Percentiles rank a stretch among this genome's conserved stretches.
Conservation (phyloP, 2,113 vertebrate species). For the Crotalus helleri region DNA sequence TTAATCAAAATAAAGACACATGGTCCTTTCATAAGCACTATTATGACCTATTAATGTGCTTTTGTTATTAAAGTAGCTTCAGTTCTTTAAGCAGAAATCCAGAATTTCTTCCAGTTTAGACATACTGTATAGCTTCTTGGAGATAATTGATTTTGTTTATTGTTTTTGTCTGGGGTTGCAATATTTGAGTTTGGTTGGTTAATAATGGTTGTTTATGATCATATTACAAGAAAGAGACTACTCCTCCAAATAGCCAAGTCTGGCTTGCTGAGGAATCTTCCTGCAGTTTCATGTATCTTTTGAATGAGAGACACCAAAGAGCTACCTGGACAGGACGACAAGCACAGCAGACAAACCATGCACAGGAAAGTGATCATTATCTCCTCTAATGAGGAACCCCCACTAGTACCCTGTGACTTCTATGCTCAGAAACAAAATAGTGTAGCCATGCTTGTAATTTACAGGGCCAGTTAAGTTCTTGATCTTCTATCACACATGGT, state of each 20-base stretch:
- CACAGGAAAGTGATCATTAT: not conserved
- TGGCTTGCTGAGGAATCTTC: not conserved
- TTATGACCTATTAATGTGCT: not conserved
- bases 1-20: not conserved
- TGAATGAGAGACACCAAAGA: not conserved
- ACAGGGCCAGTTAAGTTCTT: not conserved
- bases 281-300: not conserved
- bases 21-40: not conserved
- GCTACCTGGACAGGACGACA: not conserved
- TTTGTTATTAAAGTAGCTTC: not conserved
- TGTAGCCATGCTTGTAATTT: not conserved
- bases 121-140: not conserved
- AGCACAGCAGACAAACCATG: not conserved
- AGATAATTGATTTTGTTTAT: not conserved
- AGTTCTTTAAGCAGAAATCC: not conserved
- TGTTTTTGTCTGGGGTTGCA: not conserved
- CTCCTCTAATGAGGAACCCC: not conserved
- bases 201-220: not conserved
- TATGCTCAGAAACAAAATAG: not conserved
- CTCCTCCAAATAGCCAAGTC: not conserved
- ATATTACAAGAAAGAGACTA: not conserved
- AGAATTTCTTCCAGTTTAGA: not conserved
- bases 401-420: not conserved
- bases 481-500: not conserved
- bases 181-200: not conserved